phyloP scores from a whole-genome alignment of 1,140 invertebrate genomes.

The Zaprionus gabonicus region DNA sequence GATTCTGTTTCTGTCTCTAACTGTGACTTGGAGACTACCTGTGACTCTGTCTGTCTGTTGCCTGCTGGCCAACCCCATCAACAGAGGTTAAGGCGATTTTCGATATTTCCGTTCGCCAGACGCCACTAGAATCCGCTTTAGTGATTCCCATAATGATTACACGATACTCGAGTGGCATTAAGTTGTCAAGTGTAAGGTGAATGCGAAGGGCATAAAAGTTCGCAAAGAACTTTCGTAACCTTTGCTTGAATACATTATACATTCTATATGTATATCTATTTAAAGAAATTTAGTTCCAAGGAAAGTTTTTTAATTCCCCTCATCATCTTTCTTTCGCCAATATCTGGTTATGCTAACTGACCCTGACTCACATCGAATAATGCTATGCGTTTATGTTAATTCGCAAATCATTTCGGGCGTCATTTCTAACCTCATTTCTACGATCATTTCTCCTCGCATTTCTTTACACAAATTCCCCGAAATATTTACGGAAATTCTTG shows the following conservation, averaged over 20 bases:
- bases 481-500: not conserved
- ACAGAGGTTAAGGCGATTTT: conserved; percentile 60
- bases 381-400: not conserved
- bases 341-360: not conserved
- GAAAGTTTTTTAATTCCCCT: not conserved
- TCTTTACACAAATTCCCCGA: not conserved
- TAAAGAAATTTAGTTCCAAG: not conserved
- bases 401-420: not conserved
- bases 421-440: not conserved
- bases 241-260: too few relatives aligned
- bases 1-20: not conserved
- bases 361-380: not conserved
- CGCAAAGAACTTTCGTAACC: not conserved
- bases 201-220: conserved; percentile 17
- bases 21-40: not conserved
- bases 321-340: not conserved
- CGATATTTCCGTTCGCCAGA: conserved; percentile 68
- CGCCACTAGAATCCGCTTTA: conserved; percentile 73
- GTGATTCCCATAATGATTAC: conserved; percentile 71
- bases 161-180: conserved; percentile 50
- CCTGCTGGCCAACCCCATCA: conserved; percentile 13
- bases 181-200: conserved; percentile 43
- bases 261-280: too few relatives aligned
- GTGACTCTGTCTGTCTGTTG: conserved; percentile 2
- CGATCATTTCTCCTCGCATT: not conserved